A percentile compares a stretch with the other conserved stretches of the same genome.
Evolutionary conservation across 2,113 vertebrate genomes (phyloP).

Genomic region (Scopus umbretta): DNA sequence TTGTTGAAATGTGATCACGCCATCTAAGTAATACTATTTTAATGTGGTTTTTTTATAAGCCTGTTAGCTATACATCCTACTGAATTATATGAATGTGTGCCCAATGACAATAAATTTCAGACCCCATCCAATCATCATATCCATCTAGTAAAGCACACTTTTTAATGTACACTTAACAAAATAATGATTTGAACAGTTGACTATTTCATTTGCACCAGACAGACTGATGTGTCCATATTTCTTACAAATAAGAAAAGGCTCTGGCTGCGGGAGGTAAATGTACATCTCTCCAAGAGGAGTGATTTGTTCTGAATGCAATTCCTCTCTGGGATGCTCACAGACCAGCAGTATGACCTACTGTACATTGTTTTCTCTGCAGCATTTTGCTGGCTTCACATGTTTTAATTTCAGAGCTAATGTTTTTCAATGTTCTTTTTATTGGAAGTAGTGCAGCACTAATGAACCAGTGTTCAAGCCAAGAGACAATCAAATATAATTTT

Average conservation of each 20-base stretch:
- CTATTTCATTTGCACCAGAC: constrained; percentile 31
- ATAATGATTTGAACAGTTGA: constrained; percentile 29
- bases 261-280: background rate
- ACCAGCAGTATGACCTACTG: background rate
- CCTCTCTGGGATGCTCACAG: background rate
- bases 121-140: constrained; percentile 3
- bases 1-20: constrained; percentile 18
- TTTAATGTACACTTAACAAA: constrained; percentile 34
- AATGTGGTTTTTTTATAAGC: constrained; percentile 30
- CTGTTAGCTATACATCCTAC: constrained; percentile 1
- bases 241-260: constrained; percentile 25
- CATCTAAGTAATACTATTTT: constrained; percentile 18
- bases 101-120: constrained; percentile 30
- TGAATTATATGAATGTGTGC: background rate
- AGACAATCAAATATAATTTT: background rate
- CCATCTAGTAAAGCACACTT: background rate
- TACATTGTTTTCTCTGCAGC: background rate
- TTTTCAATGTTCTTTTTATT: constrained; percentile 27
- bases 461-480: background rate
- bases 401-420: constrained; percentile 46
- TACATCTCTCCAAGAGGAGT: background rate
- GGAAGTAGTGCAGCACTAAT: background rate
- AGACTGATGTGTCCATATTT: constrained; percentile 7
- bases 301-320: constrained; percentile 10
- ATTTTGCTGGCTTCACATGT: background rate